These are phyloP conservation scores for Elephantulus edwardii DNA, from an alignment of 2,113 vertebrate species.

Conservation along the genomic window DNA sequence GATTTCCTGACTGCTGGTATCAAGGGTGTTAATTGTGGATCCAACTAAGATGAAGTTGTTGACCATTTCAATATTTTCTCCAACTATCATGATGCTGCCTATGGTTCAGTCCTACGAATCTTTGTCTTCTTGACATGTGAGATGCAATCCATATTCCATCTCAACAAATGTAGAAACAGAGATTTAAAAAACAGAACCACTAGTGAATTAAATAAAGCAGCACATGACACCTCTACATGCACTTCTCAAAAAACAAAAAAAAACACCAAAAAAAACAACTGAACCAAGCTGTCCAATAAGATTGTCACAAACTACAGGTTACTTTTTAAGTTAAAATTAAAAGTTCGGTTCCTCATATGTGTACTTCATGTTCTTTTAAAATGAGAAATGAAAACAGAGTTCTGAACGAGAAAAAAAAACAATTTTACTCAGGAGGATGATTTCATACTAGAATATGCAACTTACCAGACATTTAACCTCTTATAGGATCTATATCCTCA, in stretches of 20 bases:
- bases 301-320: too few species aligned
- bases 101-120: too few species aligned
- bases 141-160: too few species aligned
- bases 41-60: too few species aligned
- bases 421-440: background rate
- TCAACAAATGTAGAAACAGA: background rate
- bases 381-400: background rate
- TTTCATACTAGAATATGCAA: background rate
- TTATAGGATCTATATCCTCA: background rate
- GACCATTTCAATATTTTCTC: too few species aligned
- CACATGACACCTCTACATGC: background rate
- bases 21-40: too few species aligned
- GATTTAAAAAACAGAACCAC: background rate
- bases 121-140: too few species aligned
- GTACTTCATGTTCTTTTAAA: background rate
- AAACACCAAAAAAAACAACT: background rate
- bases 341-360: background rate
- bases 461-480: background rate
- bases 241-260: background rate
- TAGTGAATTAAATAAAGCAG: background rate
- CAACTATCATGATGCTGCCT: too few species aligned
- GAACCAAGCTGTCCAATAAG: background rate
- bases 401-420: background rate
- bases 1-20: too few species aligned
- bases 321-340: background rate